phyloP scores from a whole-genome alignment of 2,113 vertebrate genomes.

The Pleuronectes platessa region DNA sequence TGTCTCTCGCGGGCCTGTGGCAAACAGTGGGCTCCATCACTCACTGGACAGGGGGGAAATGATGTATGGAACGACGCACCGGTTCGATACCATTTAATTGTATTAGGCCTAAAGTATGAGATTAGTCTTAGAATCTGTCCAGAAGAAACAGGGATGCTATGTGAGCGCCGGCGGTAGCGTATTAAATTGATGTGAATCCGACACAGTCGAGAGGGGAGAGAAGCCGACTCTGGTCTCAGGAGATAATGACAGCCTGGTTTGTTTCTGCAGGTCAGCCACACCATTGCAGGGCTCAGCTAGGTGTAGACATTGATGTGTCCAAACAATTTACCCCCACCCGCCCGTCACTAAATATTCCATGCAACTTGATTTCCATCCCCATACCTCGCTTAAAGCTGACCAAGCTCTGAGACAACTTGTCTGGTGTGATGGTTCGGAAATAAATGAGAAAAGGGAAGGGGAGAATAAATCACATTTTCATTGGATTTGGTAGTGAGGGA shows the following conservation, averaged over 20 bases:
- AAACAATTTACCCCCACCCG: slow-evolving; percentile 44
- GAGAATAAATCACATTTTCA: slow-evolving; percentile 61
- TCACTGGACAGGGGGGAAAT: slow-evolving; percentile 44
- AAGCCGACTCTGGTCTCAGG: slow-evolving; percentile 58
- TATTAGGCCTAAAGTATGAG: slow-evolving; percentile 75
- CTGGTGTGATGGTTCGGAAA: slow-evolving; percentile 50
- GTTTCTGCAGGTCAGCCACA: slow-evolving; percentile 58
- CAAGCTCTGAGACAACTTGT: slow-evolving; percentile 45
- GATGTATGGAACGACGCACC: slow-evolving; percentile 65
- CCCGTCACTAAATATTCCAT: slow-evolving; percentile 52
- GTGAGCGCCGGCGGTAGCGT: slow-evolving; percentile 46
- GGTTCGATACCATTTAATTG: slow-evolving; percentile 78
- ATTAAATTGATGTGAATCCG: slow-evolving; percentile 70
- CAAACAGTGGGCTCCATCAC: slow-evolving; percentile 38
- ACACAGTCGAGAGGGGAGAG: slow-evolving; percentile 23
- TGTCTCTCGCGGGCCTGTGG: slow-evolving; percentile 48
- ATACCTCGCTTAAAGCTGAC: slow-evolving; percentile 45
- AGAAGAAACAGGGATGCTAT: slow-evolving; percentile 60
- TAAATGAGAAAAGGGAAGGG: slow-evolving; percentile 57
- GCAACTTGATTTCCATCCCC: slow-evolving; percentile 46
- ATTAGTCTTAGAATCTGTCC: slow-evolving; percentile 74
- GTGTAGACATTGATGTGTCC: slow-evolving; percentile 60
- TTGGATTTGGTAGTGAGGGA: slow-evolving; percentile 52
- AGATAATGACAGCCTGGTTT: slow-evolving; percentile 72
- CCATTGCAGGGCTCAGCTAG: slow-evolving; percentile 31